Evolutionary conservation across 1,140 invertebrate species (phyloP), one percentile per base, ranked within the genome.

Genomic region (Aradophagus sp.): DNA sequence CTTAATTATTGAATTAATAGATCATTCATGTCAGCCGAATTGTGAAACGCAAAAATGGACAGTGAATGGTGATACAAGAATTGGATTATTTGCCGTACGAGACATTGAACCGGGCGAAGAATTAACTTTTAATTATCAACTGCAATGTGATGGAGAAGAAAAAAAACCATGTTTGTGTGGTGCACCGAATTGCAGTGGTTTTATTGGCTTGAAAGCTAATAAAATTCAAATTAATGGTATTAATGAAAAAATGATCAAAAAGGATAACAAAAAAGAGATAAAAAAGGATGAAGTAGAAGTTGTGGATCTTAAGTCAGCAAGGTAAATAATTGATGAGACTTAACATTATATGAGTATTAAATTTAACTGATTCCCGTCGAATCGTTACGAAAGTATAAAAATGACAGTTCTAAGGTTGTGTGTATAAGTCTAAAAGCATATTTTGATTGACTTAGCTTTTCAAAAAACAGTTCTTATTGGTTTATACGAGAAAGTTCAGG

Each of bases 1-100:
- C 20, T n/a, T n/a, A n/a, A n/a, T n/a, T n/a, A n/a, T 23, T 13
- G 20, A 17, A 15, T 32, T 20, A 45, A 41, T 88, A 90, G 93
- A 99, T 86, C 97, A 99, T 86, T 96, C 93, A 5, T 99, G 97
- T 85, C 89, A 95, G 61, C 97, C 97, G 0, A 99, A 99, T 86
- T 96, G 95, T 81, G 93, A 95, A 74, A 97, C 96, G 0, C 95
- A 98, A 83, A 98, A 98, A 77, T 98, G 97, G 96, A 95, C 92
- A 0, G 96, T 98, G 0, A 93, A 96, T 82, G 95, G 95, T 7
- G 93, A 96, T 68, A 93, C 95, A 0, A 85, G 96, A 38, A 93
- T 98, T 11, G 97, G 96, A 6, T 85, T 99, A 1, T 98, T 98
- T 87, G 94, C 96, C 0, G 81, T 94, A 0, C 81, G 87, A 42